A percentile compares a stretch with the other conserved stretches of the same genome.
Conservation (phyloP, 2,113 vertebrate species). For the Fulmarus glacialis region DNA sequence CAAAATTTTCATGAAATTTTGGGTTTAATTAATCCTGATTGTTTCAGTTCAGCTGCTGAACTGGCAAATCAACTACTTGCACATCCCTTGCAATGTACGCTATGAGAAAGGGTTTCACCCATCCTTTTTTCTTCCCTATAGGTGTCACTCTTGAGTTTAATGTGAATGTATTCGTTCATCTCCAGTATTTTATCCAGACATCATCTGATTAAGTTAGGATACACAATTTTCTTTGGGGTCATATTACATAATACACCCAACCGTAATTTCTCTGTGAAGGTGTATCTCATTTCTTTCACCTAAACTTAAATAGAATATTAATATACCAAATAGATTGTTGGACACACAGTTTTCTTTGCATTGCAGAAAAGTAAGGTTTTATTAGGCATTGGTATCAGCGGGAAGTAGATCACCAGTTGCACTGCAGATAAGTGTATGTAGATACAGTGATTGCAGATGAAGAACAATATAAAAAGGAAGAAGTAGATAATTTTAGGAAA, state of each 20-base stretch:
- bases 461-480: background rate
- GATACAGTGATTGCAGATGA: background rate
- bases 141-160: slow-evolving; percentile 47
- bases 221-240: background rate
- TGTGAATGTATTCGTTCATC: background rate
- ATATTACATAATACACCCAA: background rate
- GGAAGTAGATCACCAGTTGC: background rate
- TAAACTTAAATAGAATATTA: background rate
- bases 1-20: background rate
- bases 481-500: background rate
- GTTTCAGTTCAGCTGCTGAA: background rate
- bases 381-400: background rate
- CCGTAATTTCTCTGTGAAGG: background rate
- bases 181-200: background rate
- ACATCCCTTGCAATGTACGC: accelerated
- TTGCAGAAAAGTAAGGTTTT: slow-evolving; percentile 40
- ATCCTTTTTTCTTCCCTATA: background rate
- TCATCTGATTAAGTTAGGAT: background rate
- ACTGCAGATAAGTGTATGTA: background rate
- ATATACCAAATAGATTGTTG: background rate
- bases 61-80: background rate
- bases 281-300: background rate
- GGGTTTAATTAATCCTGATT: background rate
- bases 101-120: background rate
- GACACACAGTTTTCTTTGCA: slow-evolving; percentile 6